Base-by-base conservation (phyloP, 2,797 vertebrate genomes). In the Threskiornis aethiopicus region DNA sequence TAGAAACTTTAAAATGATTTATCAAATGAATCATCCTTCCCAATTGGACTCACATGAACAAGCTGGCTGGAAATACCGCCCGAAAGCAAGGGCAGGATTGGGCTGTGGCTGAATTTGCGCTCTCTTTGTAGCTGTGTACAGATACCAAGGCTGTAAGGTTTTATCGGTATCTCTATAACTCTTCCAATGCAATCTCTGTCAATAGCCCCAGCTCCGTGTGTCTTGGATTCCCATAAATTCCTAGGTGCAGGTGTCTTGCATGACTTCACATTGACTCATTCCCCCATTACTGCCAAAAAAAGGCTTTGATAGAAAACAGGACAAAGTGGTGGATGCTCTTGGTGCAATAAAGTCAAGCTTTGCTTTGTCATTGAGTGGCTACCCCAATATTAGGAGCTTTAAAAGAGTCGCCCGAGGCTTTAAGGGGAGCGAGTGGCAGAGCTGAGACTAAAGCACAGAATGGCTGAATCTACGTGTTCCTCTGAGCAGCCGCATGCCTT, bases 1-100 rank as follows among this genome's bases (percentile, higher is more conserved):
- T 93, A 93, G 78, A 87, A 92, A 93, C 87, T 94, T 89, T 87
- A 69, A 92, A 90, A 89, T 89, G 20, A 62, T 96, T 93, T 92
- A 83, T 89, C 54, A 72, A 62, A 90, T 83, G 72, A 92, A 86
- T 93, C 57, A 54, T 77, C 18, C 35, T 91, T 93, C 75, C 90
- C 82, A 89, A 4, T 16, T 4, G 5, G 61, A 31, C 65, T 94
- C 42, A n/a, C 22, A 33, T 51, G 82, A 85, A 37, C 58, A 66
- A 84, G 62, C 41, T 79, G 51, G 47, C 93, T 96, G 76, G 42
- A 91, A 92, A 87, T 64, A 65, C 26, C 57, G 82, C 57, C 37
- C 5, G 0, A 84, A 97, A 89, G 33, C 57, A 61, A 70, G 35
- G 55, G 59, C 35, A 73, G 57, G 61, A 37, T 5, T 29, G 28